Evolutionary conservation across 2,888 invertebrate species (phyloP).

Genomic region (Ochlodes sylvanus): DNA sequence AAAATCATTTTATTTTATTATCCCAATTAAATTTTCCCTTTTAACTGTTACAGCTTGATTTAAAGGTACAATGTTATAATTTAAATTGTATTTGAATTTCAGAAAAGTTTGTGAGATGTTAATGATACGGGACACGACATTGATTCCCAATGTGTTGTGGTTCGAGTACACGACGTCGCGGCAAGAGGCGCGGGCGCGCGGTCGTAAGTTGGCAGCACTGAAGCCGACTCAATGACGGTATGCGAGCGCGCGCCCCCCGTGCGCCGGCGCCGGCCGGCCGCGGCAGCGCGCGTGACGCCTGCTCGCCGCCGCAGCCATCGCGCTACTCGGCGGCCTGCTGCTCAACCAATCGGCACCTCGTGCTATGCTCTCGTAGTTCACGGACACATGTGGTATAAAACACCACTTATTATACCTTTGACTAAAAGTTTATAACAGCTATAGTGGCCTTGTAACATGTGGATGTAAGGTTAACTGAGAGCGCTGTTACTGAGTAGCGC

Average conservation of each 20-base stretch:
- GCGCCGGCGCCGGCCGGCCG: constrained; percentile 48
- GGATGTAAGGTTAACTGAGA: not conserved
- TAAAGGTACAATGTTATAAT: too few relatives aligned
- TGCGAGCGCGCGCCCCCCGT: constrained; percentile 69
- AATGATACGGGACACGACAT: constrained; percentile 93
- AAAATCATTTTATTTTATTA: too few relatives aligned
- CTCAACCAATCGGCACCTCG: constrained; percentile 57
- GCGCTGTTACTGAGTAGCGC: not conserved
- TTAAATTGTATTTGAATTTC: constrained; percentile 54
- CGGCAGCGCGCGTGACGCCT: constrained; percentile 80
- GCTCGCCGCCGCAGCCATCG: constrained; percentile 68
- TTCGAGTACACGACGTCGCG: constrained; percentile 96
- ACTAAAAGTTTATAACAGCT: not conserved
- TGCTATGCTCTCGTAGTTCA: constrained; percentile 50
- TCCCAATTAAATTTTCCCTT: too few relatives aligned
- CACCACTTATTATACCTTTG: not conserved
- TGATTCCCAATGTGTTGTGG: constrained; percentile 97
- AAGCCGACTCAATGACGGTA: constrained; percentile 92
- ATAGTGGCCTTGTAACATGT: not conserved
- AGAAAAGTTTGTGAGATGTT: constrained; percentile 95
- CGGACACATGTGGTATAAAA: constrained; percentile 1
- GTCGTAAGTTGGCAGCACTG: constrained; percentile 91
- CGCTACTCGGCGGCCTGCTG: constrained; percentile 67
- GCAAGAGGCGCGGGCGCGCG: constrained; percentile 92
- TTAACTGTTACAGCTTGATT: too few relatives aligned